Conservation (phyloP, 2,888 invertebrate species). For the Pollenia labialis region DNA sequence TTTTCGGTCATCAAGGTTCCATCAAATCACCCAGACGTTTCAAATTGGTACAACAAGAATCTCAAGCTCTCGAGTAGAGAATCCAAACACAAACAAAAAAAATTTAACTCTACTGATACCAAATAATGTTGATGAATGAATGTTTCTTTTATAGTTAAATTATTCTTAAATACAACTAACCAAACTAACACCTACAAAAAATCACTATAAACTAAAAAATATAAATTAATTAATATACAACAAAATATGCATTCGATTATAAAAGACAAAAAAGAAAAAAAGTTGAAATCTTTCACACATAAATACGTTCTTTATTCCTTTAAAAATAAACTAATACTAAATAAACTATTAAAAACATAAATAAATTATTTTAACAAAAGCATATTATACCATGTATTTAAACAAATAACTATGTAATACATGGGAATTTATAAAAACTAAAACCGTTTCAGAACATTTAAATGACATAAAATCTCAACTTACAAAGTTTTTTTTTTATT, state of each 20-base stretch:
- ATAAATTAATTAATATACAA: slow-evolving; percentile 11
- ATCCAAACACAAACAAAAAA: slow-evolving; percentile 20
- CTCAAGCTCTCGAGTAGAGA: slow-evolving; percentile 93
- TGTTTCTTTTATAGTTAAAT: slow-evolving; percentile 57
- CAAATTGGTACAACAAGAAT: slow-evolving; percentile 95
- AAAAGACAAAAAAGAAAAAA: slow-evolving; percentile 3
- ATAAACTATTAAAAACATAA: slow-evolving; percentile 14
- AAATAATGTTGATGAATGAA: background rate
- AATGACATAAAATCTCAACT: no score
- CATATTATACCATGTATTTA: slow-evolving; percentile 15
- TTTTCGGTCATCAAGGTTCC: slow-evolving; percentile 90
- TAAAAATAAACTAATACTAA: slow-evolving; percentile 12
- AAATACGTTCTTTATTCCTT: slow-evolving; percentile 55
- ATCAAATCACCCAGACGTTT: slow-evolving; percentile 94
- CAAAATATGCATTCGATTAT: background rate
- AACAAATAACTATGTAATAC: slow-evolving; percentile 28
- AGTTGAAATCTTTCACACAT: slow-evolving; percentile 39
- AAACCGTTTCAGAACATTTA: background rate
- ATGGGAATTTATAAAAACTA: slow-evolving; percentile 16
- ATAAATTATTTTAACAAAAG: slow-evolving; percentile 10
- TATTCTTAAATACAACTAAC: slow-evolving; percentile 40
- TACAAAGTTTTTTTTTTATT: background rate
- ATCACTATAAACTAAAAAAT: slow-evolving; percentile 17
- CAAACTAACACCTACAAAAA: background rate
- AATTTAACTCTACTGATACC: slow-evolving; percentile 13